Evolutionary conservation across 1,140 invertebrate genomes (phyloP), one percentile per base, ranked within the genome.

Genomic region (Heterodera carotae): DNA sequence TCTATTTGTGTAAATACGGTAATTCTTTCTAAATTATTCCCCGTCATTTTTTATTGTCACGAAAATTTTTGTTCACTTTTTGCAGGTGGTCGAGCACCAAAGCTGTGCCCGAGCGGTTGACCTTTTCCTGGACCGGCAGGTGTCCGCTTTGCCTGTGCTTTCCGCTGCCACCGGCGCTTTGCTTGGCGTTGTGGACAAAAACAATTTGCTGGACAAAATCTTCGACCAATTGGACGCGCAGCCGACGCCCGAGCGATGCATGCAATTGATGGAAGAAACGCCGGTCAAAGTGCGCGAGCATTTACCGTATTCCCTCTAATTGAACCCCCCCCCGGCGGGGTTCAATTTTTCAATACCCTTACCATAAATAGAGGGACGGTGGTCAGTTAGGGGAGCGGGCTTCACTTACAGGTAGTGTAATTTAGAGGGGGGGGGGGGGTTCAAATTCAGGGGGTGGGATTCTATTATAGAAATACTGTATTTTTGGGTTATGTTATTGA

Each of bases 201-300:
- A 75, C 33, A 74, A 81, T 34, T 43, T 80, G 34, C 39, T 80
- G 53, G 66, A 75, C 53, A 72, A 67, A 22, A 29, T 80, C 15
- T 74, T 74, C 64, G 72, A 74, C 4, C 72, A 74, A 29, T 62
- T 74, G 36, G 72, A 56, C 10, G 73, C 76, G 22, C 43, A 75
- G 29, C 70, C 64, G 7, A 53, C 25, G 59, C 66, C 53, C 48
- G 60, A 59, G 36, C 71, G 27, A 36, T 80, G 29, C 62, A 75
- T 69, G 80, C 69, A 56, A 56, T n/a, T 74, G n/a, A 80, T 80
- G n/a, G 36, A 75, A 22, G 79, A 80, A 64, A 76, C 71, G 33
- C 64, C 77, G 27, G 79, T 80, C 25, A 64, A 69, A 34, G 77
- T 78, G 31, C 27, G 31, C 33, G n/a, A 36, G 15, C 22, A 56